Evolutionary conservation across 2,113 vertebrate species (phyloP), one percentile per base, ranked within the genome.

Genomic region (Pyrgilauda ruficollis): DNA sequence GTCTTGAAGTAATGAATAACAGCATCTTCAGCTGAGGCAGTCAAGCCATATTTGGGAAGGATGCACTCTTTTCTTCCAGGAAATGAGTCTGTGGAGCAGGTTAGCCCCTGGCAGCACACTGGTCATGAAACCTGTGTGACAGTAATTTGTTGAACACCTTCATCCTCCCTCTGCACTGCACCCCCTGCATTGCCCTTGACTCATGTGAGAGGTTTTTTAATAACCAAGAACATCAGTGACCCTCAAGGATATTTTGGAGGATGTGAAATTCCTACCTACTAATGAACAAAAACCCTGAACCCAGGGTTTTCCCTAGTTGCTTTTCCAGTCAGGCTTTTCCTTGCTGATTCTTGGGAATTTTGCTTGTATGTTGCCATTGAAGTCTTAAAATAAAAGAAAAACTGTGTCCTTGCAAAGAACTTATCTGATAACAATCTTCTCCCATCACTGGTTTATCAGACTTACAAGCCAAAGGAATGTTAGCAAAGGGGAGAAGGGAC

Each of bases 391-490:
- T 31, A 84, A 81, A 47, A 46, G 18, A 58, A 94, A 95, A 93
- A 17, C 27, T 0, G 0, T 67, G 86, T 91, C 88, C 78, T 84
- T 95, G 77, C 76, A 90, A 94, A 95, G 46, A 90, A 55, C 33
- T 86, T 95, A 50, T 1, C 76, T 83, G 89, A 94, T 94, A 95
- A 67, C 61, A 62, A 78, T 94, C 94, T 91, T 89, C 80, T 90
- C 58, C 79, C 5, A 2, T 89, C 62, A 49, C 82, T 93, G 90
- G 44, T 90, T 93, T 94, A 69, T 96, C 82, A 93, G 70, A 87
- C 82, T 93, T 91, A 90, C 24, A 82, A 95, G 83, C 67, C 88
- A 84, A 94, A 83, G 93, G 95, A 97, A 97, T 96, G 94, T 90
- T 95, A 95, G 79, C 63, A 96, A 89, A 93, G 61, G 78, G 66